Evolutionary conservation across 1,140 invertebrate species (phyloP), one percentile per base, ranked within the genome.

Genomic region (Ceratitis capitata): DNA sequence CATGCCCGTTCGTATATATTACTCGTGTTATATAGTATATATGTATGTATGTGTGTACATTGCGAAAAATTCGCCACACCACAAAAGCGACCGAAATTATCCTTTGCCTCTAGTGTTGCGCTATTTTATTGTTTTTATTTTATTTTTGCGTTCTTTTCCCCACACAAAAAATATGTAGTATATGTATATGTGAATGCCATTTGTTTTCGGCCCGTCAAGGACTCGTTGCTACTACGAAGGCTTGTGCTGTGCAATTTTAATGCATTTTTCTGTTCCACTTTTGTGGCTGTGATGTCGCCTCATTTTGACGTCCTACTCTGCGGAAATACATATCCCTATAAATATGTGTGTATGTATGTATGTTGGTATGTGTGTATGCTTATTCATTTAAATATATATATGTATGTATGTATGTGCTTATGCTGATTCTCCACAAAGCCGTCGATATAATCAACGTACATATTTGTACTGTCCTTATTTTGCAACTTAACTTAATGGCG

Each of bases 151-250:
- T 23, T 61, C 29, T 61, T 61, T 61, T 10, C 14, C n/a, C 61
- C 7, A 69, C 61, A 69, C 61, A 45, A 45, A 78, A n/a, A n/a
- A n/a, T n/a, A n/a, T n/a, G n/a, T n/a, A n/a, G n/a, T n/a, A n/a
- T n/a, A n/a, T n/a, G n/a, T n/a, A n/a, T 47, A 23, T 78, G 39
- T 45, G 69, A 78, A 78, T 78, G 39, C 39, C 69, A 47, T 78
- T 78, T 78, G 69, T 78, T 78, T 78, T 78, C n/a, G 69, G 39
- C n/a, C 69, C 69, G 35, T 78, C 69, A 78, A 78, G 69, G 69
- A 47, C 69, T 45, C 5, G 12, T 16, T n/a, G n/a, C n/a, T n/a
- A n/a, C n/a, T 78, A 26, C 39, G 51, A 78, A 78, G 69, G 35
- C 3, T n/a, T 69, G n/a, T 61, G 39, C 23, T 9, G 69, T 45